A percentile compares a stretch with the other conserved stretches of the same genome.
phyloP scores from a whole-genome alignment of 2,888 invertebrate species.

The Diarsia rubi region DNA sequence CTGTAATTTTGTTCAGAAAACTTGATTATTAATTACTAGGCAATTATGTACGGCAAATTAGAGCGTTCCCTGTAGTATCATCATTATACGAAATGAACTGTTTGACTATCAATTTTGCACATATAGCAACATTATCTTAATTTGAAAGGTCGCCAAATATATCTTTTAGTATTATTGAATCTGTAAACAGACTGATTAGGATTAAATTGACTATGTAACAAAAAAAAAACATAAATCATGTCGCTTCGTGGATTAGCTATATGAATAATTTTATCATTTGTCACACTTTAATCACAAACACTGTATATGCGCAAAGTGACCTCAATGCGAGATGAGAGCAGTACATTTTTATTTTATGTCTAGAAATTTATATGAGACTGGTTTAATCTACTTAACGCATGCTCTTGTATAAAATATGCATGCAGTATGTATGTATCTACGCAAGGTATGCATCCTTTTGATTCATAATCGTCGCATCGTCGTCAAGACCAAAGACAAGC shows the following conservation, averaged over 20 bases:
- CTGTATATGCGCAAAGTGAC: conserved; percentile 21
- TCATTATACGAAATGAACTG: conserved; percentile 6
- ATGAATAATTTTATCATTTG: conserved; percentile 32
- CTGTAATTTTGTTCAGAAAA: conserved; percentile 14
- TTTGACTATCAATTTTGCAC: conserved; percentile 35
- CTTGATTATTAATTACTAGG: conserved; percentile 9
- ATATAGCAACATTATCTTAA: conserved; percentile 33
- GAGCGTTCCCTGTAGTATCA: not conserved
- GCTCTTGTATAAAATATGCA: conserved; percentile 20
- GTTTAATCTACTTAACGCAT: conserved; percentile 31
- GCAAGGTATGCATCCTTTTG: conserved; percentile 56
- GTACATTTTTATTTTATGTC: conserved; percentile 19
- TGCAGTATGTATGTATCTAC: conserved; percentile 39
- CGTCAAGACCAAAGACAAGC: conserved; percentile 40
- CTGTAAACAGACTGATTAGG: conserved; percentile 15
- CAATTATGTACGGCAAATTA: conserved; percentile 14
- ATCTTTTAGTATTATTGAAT: conserved; percentile 5
- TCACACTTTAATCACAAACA: conserved; percentile 15
- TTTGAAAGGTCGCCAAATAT: conserved; percentile 41
- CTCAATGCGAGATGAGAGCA: conserved; percentile 30
- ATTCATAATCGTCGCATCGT: conserved; percentile 49
- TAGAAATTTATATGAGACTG: conserved; percentile 38
- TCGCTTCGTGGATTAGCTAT: conserved; percentile 33
- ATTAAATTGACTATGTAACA: conserved; percentile 26
- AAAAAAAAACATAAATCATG: conserved; percentile 5